Conservation (phyloP, 2,888 invertebrate genomes). For the Gymnosoma rotundatum region DNA sequence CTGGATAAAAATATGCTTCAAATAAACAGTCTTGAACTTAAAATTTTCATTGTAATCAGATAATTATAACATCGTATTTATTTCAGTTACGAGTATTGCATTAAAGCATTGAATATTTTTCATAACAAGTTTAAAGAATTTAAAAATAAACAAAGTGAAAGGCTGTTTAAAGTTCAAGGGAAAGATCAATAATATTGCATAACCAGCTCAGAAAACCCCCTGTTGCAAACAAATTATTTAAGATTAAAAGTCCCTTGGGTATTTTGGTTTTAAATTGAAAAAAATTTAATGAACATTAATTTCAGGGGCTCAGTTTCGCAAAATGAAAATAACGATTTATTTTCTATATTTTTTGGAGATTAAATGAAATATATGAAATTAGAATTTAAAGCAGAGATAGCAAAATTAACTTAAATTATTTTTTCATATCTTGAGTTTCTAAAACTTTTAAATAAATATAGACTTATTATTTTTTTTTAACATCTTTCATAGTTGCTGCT, state of each 20-base stretch:
- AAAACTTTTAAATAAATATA: too few species aligned
- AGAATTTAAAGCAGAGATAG: too few species aligned
- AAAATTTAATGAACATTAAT: slow-evolving; percentile 31
- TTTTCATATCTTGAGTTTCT: background rate
- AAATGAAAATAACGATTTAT: background rate
- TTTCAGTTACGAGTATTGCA: too few species aligned
- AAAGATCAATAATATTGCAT: slow-evolving; percentile 34
- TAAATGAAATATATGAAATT: too few species aligned
- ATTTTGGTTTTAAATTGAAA: background rate
- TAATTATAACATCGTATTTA: background rate
- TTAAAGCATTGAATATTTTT: background rate
- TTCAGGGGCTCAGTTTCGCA: background rate
- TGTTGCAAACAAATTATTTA: slow-evolving; percentile 34
- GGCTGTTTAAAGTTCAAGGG: slow-evolving; percentile 54
- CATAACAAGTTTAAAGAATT: background rate
- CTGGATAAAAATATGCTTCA: too few species aligned
- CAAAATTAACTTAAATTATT: background rate
- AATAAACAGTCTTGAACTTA: too few species aligned
- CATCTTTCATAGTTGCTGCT: slow-evolving; percentile 13
- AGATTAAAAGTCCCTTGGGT: background rate
- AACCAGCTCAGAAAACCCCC: background rate
- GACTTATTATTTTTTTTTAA: too few species aligned
- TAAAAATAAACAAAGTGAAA: slow-evolving; percentile 56
- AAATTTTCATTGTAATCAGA: too few species aligned
- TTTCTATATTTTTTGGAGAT: background rate